Evolutionary conservation across 1,140 invertebrate genomes (phyloP), one percentile per base, ranked within the genome.

Genomic region (Ruditapes philippinarum): DNA sequence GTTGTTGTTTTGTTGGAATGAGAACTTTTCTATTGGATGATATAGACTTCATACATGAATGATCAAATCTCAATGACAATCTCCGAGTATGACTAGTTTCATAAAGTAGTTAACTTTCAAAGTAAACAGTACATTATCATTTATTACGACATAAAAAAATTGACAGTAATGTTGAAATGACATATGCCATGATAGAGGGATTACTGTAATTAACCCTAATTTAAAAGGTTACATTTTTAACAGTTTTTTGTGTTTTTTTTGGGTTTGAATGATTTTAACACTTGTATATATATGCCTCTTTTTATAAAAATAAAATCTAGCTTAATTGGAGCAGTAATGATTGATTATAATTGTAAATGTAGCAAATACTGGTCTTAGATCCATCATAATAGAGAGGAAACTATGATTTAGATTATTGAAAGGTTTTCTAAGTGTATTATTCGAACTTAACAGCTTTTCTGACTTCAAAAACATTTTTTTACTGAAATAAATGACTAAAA

Each of bases 101-200:
- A 45, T 7, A 45, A 7, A 45, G 42, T 5, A 45, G 42, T 45
- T 5, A 45, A 45, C 14, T 5, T 45, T 45, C 42, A 45, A 45
- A 45, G 14, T 45, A 7, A 7, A 45, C 14, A 45, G 42, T 45
- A n/a, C n/a, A n/a, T n/a, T n/a, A n/a, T n/a, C n/a, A n/a, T n/a
- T n/a, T n/a, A 45, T 45, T 45, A 45, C 42, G 5, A 45, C 42
- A 45, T 45, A 45, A 45, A 5, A 28, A 28, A 62, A 62, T 7
- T n/a, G 57, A 62, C 57, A 62, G 57, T 62, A 28, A 62, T 62
- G 57, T n/a, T 62, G 3, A 62, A 62, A 28, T 62, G 57, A 62
- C 57, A 62, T 62, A 5, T 62, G 57, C 25, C 57, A 62, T n/a
- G 57, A 62, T 62, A 28, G 57, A n/a, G 7, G 28, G 7, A 28